phyloP scores from a whole-genome alignment of 2,113 vertebrate species.

The Synodontis membranacea region DNA sequence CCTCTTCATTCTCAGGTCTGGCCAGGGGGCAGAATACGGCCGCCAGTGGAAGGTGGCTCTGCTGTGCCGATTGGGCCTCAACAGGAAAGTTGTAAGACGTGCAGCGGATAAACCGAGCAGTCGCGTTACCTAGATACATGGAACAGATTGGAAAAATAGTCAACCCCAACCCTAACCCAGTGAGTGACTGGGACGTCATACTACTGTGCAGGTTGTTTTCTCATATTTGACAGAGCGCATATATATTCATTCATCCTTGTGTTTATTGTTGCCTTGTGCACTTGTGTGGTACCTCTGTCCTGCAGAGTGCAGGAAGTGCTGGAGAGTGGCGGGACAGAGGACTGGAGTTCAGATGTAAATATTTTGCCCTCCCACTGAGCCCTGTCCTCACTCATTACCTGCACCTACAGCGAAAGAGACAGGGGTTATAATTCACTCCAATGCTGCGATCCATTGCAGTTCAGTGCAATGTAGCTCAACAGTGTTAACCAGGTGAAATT shows the following conservation, averaged over 20 bases:
- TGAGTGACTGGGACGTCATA: background rate
- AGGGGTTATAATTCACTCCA: background rate
- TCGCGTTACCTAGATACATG: constrained; percentile 65
- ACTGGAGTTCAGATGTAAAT: constrained; percentile 66
- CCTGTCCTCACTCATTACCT: constrained; percentile 69
- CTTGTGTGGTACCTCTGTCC: constrained; percentile 65
- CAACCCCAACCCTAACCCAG: background rate
- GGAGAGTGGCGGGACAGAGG: constrained; percentile 70
- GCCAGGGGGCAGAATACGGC: constrained; percentile 72
- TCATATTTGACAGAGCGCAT: background rate
- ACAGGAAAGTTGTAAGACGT: constrained; percentile 72
- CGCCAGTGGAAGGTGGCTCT: constrained; percentile 72
- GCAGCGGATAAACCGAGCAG: constrained; percentile 67
- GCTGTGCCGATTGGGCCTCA: constrained; percentile 65
- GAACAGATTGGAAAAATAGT: background rate
- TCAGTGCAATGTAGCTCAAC: background rate
- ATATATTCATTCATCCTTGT: background rate
- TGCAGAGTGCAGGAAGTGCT: constrained; percentile 70
- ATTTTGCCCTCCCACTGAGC: constrained; percentile 70
- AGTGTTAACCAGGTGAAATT: background rate
- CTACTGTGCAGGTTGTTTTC: background rate
- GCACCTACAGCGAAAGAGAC: constrained; percentile 63
- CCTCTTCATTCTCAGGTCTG: constrained; percentile 58
- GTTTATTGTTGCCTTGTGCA: background rate
- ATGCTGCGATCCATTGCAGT: background rate